Percentiles rank a stretch among this genome's conserved stretches.
Evolutionary conservation across 2,113 vertebrate genomes (phyloP).

Genomic region (Oriolus oriolus): DNA sequence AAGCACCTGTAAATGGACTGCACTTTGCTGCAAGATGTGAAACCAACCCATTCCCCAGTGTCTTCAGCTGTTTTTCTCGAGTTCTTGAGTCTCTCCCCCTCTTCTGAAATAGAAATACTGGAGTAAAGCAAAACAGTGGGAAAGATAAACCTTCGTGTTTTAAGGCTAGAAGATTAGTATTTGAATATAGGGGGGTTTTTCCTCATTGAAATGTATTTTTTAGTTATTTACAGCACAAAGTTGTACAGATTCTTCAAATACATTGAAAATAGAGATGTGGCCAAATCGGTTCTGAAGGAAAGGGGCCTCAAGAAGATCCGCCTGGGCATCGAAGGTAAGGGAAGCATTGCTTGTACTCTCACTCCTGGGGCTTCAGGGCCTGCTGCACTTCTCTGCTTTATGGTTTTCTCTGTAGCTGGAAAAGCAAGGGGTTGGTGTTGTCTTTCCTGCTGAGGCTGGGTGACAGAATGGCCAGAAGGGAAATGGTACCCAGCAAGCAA

Average conservation of each 20-base stretch:
- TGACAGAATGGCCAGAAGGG: neutral
- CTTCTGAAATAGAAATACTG: neutral
- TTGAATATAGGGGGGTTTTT: neutral
- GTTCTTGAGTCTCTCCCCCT: neutral
- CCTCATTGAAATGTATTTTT: slow-evolving; percentile 31
- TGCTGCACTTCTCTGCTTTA: neutral
- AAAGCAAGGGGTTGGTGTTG: neutral
- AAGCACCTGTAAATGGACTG: neutral
- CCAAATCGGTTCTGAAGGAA: slow-evolving; percentile 97
- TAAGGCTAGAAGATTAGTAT: neutral
- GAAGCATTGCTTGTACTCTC: neutral
- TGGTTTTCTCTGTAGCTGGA: neutral
- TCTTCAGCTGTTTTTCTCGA: neutral
- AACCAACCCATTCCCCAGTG: neutral
- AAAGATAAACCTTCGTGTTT: neutral
- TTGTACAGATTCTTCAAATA: slow-evolving; percentile 99
- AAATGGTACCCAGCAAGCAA: neutral
- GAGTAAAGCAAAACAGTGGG: neutral
- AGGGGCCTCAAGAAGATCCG: slow-evolving; percentile 97
- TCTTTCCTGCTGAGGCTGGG: neutral
- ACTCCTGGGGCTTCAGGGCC: neutral
- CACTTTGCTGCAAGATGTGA: neutral
- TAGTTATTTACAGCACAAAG: slow-evolving; percentile 99
- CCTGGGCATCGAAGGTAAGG: slow-evolving; percentile 95
- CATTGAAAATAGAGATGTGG: slow-evolving; percentile 97